phyloP scores from a whole-genome alignment of 2,888 invertebrate genomes.

The Andrena trimmerana region DNA sequence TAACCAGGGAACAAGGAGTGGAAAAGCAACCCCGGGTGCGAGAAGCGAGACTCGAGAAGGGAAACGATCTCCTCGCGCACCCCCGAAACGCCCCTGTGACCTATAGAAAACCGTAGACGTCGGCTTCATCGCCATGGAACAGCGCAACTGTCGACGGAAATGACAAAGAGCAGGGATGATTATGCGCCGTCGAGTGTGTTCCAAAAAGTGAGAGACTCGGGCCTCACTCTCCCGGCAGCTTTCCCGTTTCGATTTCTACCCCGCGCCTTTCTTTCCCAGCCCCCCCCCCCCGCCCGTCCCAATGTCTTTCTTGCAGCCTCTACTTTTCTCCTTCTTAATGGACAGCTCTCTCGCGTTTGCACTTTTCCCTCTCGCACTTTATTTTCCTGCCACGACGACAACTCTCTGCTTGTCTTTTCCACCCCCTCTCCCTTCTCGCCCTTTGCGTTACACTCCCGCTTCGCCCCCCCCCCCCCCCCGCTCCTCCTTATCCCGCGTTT shows the following conservation, averaged over 20 bases:
- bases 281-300: background rate
- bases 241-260: slow-evolving; percentile 35
- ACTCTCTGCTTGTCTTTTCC: slow-evolving; percentile 28
- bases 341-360: slow-evolving; percentile 13
- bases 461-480: background rate
- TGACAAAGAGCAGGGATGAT: slow-evolving; percentile 72
- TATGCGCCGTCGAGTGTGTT: slow-evolving; percentile 40
- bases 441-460: slow-evolving; percentile 25
- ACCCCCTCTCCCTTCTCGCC: slow-evolving; percentile 3
- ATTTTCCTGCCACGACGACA: slow-evolving; percentile 17
- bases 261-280: background rate
- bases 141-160: slow-evolving; percentile 79
- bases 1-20: slow-evolving; percentile 76
- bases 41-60: slow-evolving; percentile 70
- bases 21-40: slow-evolving; percentile 74
- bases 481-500: slow-evolving; percentile 11
- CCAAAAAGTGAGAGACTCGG: slow-evolving; percentile 23
- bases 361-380: slow-evolving; percentile 26
- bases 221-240: background rate
- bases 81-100: slow-evolving; percentile 74
- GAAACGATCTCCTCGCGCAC: slow-evolving; percentile 65
- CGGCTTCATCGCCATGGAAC: slow-evolving; percentile 69
- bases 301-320: background rate
- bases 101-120: slow-evolving; percentile 71
- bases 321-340: slow-evolving; percentile 17